Percentiles rank a stretch among this genome's conserved stretches.
Conservation (phyloP, 2,797 vertebrate genomes). For the Glossophaga mutica region DNA sequence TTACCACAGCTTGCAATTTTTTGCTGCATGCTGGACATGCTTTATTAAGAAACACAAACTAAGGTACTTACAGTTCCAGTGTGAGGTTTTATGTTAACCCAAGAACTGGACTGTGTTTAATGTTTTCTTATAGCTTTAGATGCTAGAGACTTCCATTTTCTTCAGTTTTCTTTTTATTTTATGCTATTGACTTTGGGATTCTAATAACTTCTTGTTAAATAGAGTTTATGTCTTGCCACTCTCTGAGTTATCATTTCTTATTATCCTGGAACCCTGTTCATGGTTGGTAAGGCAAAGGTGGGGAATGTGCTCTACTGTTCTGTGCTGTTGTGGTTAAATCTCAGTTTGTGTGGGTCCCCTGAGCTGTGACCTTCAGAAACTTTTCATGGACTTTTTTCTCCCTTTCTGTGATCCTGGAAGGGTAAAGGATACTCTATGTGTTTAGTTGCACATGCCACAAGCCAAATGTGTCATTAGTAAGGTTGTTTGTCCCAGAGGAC, state of each 20-base stretch:
- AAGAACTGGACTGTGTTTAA: neutral
- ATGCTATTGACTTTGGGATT: neutral
- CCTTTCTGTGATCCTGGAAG: neutral
- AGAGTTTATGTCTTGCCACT: neutral
- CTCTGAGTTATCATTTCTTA: neutral
- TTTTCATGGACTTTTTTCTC: neutral
- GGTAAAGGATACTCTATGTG: neutral
- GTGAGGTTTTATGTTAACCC: neutral
- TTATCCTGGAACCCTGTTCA: neutral
- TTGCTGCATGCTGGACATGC: neutral
- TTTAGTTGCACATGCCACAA: neutral
- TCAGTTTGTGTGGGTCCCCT: neutral
- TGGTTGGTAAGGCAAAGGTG: neutral
- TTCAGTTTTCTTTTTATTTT: neutral
- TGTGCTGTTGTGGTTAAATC: neutral
- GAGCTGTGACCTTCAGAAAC: neutral
- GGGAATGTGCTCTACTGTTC: neutral
- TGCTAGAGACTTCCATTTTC: neutral
- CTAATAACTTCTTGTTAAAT: neutral
- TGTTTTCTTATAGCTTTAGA: neutral
- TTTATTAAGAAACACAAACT: neutral
- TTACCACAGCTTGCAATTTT: neutral
- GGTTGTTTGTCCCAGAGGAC: neutral
- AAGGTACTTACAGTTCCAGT: neutral
- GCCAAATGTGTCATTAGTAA: neutral